phyloP scores from a whole-genome alignment of 2,888 invertebrate genomes.

The Fissipunctia ypsillon region DNA sequence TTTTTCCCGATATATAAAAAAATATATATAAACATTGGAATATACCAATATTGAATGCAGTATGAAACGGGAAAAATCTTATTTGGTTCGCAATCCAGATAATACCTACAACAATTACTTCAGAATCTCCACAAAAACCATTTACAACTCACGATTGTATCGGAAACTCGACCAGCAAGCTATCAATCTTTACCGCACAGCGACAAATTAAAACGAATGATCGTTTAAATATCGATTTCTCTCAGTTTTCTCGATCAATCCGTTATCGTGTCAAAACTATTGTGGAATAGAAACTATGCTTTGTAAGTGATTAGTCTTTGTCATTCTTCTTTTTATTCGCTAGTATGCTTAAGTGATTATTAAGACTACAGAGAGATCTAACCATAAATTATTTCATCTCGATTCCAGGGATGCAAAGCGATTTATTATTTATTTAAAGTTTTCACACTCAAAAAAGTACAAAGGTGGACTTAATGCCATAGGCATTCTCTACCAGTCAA shows the following conservation, averaged over 20 bases:
- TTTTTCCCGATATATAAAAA: no score
- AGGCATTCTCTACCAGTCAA: no score
- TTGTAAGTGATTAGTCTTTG: slow-evolving; percentile 42
- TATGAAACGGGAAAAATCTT: neutral
- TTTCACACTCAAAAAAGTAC: no score
- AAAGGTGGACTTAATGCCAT: no score
- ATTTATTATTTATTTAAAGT: no score
- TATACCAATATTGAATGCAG: neutral
- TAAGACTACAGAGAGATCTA: neutral
- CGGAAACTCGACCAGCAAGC: slow-evolving; percentile 18
- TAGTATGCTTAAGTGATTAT: neutral
- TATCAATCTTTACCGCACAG: slow-evolving; percentile 54
- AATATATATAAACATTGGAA: no score
- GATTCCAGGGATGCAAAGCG: no score
- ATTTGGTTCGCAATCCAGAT: neutral
- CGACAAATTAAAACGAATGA: slow-evolving; percentile 66
- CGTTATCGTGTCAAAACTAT: slow-evolving; percentile 63
- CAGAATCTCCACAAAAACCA: slow-evolving; percentile 5
- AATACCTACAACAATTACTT: slow-evolving; percentile 13
- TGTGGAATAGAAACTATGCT: slow-evolving; percentile 29
- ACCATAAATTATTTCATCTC: no score
- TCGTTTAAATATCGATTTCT: slow-evolving; percentile 59
- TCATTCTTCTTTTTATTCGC: slow-evolving; percentile 17
- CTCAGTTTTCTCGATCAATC: slow-evolving; percentile 63
- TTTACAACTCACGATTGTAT: slow-evolving; percentile 43